Base-by-base conservation (phyloP, 1,140 invertebrate genomes). In the Zaprionus taronus region DNA sequence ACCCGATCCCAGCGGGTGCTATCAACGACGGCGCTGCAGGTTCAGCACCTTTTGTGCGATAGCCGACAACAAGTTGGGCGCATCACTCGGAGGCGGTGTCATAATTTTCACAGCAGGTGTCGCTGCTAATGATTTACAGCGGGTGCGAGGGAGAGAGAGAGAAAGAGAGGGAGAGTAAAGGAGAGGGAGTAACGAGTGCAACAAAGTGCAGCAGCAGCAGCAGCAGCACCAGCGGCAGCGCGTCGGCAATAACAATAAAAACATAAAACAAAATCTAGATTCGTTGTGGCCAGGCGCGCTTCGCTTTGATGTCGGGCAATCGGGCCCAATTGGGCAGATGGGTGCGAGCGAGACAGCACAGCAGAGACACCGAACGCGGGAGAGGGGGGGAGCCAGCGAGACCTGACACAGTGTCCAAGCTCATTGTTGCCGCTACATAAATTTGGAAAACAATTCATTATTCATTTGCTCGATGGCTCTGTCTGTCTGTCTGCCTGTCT, bases 71-170 rank as follows among this genome's bases (percentile, higher is more conserved):
- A 85, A 83, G 87, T 85, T 82, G 87, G 41, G 65, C 55, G 80
- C 83, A 85, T 84, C 90, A 82, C 90, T 80, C 73, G 80, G 86
- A 91, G 91, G 85, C 91, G 91, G 91, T 92, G 86, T 91, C 91
- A 92, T 92, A 91, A 92, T 92, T 92, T 92, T 92, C 91, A 91
- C 91, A 92, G 91, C 91, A 92, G 91, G 91, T 91, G 91, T 84
- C 81, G 78, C 66, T 72, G 77, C 76, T 91, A 91, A 91, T 91
- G 91, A 91, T 87, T 85, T 91, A 83, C 81, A 89, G 58, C 49
- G 26, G 56, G 49, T 2, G 24, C 24, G 34, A n/a, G n/a, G n/a
- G 34, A 68, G 41, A 36, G 41, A 34, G 14, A 55, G 17, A 14
- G n/a, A n/a, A n/a, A n/a, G n/a, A n/a, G n/a, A n/a, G n/a, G n/a